Conservation (phyloP, 2,888 invertebrate species). For the Chrysomela aeneicollis region DNA sequence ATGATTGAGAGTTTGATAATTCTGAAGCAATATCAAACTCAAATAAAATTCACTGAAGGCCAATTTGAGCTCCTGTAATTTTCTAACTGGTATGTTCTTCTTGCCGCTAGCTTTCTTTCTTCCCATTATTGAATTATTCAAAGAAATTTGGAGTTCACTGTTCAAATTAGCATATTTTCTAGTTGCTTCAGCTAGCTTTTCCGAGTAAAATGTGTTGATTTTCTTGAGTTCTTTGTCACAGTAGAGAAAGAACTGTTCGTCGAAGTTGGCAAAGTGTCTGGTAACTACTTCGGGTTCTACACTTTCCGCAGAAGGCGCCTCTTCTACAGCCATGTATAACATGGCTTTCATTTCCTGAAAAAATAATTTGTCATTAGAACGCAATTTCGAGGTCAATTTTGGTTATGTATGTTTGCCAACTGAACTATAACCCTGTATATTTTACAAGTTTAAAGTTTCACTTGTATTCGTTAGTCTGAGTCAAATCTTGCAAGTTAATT, state of each 20-base stretch:
- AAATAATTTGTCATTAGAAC: too few species aligned
- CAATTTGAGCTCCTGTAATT: slow-evolving; percentile 82
- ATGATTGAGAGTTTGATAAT: slow-evolving; percentile 88
- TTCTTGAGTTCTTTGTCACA: slow-evolving; percentile 87
- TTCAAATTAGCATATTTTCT: slow-evolving; percentile 79
- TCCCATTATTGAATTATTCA: slow-evolving; percentile 53
- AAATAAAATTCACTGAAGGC: slow-evolving; percentile 92
- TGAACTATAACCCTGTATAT: too few species aligned
- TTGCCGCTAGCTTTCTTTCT: slow-evolving; percentile 49
- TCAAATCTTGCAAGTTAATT: too few species aligned
- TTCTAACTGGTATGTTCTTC: slow-evolving; percentile 67
- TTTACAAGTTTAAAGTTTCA: too few species aligned
- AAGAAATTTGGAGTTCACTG: slow-evolving; percentile 71
- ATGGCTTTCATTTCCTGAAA: slow-evolving; percentile 82
- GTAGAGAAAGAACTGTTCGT: slow-evolving; percentile 85
- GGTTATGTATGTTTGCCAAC: too few species aligned
- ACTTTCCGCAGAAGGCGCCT: slow-evolving; percentile 78
- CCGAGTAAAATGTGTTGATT: slow-evolving; percentile 88
- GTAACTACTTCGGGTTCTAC: slow-evolving; percentile 74
- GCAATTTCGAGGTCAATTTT: too few species aligned
- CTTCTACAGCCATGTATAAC: slow-evolving; percentile 80
- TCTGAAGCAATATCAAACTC: slow-evolving; percentile 84
- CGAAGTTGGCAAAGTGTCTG: slow-evolving; percentile 80
- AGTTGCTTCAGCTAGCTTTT: slow-evolving; percentile 89
- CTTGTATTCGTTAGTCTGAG: too few species aligned